Percentiles rank a stretch among this genome's conserved stretches.
These are phyloP conservation scores for Mantis religiosa DNA, from an alignment of 2,888 invertebrate genomes.

Conservation along the genomic window DNA sequence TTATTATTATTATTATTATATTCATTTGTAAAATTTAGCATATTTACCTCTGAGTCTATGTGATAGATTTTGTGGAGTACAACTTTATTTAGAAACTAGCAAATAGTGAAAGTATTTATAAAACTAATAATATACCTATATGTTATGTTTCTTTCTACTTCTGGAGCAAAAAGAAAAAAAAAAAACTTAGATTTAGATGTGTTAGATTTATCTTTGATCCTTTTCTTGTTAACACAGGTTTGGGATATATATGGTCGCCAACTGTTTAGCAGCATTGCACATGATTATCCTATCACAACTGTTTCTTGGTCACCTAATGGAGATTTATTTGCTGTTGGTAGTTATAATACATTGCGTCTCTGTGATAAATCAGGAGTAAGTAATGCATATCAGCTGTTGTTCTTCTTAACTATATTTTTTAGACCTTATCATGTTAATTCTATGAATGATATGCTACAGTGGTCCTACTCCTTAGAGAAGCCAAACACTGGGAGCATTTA, in stretches of 20 bases:
- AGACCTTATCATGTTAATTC: neutral
- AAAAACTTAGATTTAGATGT: no score
- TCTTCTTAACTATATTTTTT: neutral
- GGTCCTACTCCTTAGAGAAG: conserved; percentile 90
- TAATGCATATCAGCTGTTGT: conserved; percentile 28
- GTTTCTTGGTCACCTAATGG: conserved; percentile 90
- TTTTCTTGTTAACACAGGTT: conserved; percentile 51
- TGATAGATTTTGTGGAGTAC: no score
- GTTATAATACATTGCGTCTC: conserved; percentile 85
- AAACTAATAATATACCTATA: no score
- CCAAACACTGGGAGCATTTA: conserved; percentile 87
- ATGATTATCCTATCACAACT: conserved; percentile 88
- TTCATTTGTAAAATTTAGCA: no score
- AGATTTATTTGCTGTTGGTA: conserved; percentile 86
- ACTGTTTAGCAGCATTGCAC: conserved; percentile 77
- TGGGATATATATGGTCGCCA: conserved; percentile 92
- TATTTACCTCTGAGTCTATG: no score
- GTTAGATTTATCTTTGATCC: neutral
- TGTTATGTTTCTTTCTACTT: no score
- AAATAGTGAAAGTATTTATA: no score
- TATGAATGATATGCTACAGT: conserved; percentile 51
- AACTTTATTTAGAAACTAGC: no score
- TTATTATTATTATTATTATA: no score
- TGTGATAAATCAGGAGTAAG: conserved; percentile 91
- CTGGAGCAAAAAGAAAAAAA: no score